Base-by-base conservation (phyloP, 2,797 vertebrate genomes). In the Chaetophractus vellerosus region DNA sequence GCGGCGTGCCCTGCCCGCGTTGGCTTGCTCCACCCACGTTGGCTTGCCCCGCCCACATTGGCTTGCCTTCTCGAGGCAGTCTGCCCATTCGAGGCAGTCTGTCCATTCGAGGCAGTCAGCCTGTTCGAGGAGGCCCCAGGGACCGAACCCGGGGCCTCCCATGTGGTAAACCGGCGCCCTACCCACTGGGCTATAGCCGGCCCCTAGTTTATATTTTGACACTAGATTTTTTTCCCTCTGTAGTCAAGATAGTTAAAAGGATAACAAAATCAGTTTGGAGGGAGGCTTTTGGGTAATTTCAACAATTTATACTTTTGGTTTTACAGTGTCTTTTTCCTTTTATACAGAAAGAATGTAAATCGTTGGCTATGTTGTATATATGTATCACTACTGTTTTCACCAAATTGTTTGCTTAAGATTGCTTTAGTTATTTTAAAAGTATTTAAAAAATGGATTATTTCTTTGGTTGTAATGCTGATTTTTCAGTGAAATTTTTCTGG, bases 201-300 rank as follows among this genome's bases (percentile, higher is more conserved):
- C n/a, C n/a, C n/a, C n/a, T 12, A 74, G 45, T 71, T 76, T 63
- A 33, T 89, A 82, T 90, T 85, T 92, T 89, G 59, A 90, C 31
- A 74, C 31, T 74, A 57, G 19, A 8, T 48, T 57, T 59, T 57
- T 19, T 11, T 24, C 5, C 38, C 7, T 31, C 11, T 88, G 31
- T 81, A 41, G 31, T 76, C 92, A 89, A 82, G 61, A 66, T 69
- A 90, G 33, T 71, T 80, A 78, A 92, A 94, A 82, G 11, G 5
- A 41, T 82, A 21, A 86, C 71, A 86, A 88, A 66, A 33, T 41
- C 72, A 82, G 52, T 59, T 18, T 80, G 23, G 41, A 76, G 9
- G 28, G 23, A 66, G 8, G 6, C 68, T 52, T 87, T 89, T 36
- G n/a, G 21, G 36, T 81, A 85, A 84, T 75, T 83, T 93, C 33